Evolutionary conservation across 1,140 invertebrate genomes (phyloP).

Genomic region (Apis laboriosa): DNA sequence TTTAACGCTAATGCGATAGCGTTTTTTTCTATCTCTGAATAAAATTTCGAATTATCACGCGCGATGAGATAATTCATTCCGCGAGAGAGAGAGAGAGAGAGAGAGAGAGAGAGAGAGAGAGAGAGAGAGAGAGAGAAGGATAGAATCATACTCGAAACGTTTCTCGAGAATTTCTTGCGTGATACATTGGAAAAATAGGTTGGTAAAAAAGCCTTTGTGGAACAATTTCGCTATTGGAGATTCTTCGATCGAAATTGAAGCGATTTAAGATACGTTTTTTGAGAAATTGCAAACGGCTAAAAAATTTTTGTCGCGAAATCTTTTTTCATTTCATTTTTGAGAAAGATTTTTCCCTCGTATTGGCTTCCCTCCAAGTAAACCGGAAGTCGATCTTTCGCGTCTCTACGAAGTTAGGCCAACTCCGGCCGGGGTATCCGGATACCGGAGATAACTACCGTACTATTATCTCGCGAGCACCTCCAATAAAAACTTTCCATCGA

Average conservation of each 20-base stretch:
- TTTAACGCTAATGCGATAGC: too few species aligned
- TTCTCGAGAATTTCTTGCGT: too few species aligned
- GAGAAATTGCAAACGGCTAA: too few species aligned
- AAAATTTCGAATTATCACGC: too few species aligned
- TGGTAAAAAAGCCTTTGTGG: too few species aligned
- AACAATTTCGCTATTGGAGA: not conserved
- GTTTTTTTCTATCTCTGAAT: too few species aligned
- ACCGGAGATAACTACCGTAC: constrained; percentile 55
- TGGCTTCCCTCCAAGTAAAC: not conserved
- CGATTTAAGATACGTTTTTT: not conserved
- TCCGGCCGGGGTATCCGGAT: constrained; percentile 2
- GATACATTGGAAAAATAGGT: too few species aligned
- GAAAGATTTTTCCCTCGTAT: not conserved
- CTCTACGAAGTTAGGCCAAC: constrained; percentile 10
- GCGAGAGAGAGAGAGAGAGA: too few species aligned
- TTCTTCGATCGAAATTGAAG: not conserved
- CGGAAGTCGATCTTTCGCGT: constrained; percentile 33
- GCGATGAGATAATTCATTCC: too few species aligned
- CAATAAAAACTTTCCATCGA: constrained; percentile 66
- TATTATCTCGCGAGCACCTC: constrained; percentile 50
- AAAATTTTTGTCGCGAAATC: not conserved
- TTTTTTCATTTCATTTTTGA: not conserved
- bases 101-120: too few species aligned
- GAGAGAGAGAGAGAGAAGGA: too few species aligned
- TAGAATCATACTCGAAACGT: too few species aligned